Conservation (phyloP, 2,797 vertebrate genomes). For the Anguilla obscura region DNA sequence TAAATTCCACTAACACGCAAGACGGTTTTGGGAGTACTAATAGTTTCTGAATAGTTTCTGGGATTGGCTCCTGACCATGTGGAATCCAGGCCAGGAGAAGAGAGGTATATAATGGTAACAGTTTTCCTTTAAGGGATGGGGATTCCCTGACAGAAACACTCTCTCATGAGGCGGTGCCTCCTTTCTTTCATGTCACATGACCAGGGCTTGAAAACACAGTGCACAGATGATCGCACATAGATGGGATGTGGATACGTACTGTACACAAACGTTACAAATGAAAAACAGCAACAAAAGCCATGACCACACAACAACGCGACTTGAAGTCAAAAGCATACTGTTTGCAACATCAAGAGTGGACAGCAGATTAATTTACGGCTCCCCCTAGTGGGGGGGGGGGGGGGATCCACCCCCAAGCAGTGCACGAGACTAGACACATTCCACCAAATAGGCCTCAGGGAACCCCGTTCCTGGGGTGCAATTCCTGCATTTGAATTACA, state of each 20-base stretch:
- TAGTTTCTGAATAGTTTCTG: conserved; percentile 44
- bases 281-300: neutral
- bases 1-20: conserved; percentile 14
- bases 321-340: conserved; percentile 36
- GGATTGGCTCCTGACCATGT: conserved; percentile 66
- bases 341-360: conserved; percentile 29
- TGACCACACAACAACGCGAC: conserved; percentile 37
- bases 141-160: conserved; percentile 67
- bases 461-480: no score
- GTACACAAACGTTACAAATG: conserved; percentile 36
- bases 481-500: neutral
- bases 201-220: conserved; percentile 45
- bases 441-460: conserved; percentile 38
- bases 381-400: conserved; percentile 54
- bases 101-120: conserved; percentile 62
- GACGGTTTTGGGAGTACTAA: neutral
- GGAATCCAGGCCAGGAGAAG: conserved; percentile 61
- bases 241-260: conserved; percentile 57
- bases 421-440: conserved; percentile 46
- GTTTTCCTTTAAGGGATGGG: conserved; percentile 61
- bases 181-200: conserved; percentile 33
- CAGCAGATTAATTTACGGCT: conserved; percentile 54
- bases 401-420: conserved; percentile 49
- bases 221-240: conserved; percentile 38
- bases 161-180: conserved; percentile 41